A percentile compares a stretch with the other conserved stretches of the same genome.
phyloP scores from a whole-genome alignment of 2,113 vertebrate genomes.

The Polypterus bichir region DNA sequence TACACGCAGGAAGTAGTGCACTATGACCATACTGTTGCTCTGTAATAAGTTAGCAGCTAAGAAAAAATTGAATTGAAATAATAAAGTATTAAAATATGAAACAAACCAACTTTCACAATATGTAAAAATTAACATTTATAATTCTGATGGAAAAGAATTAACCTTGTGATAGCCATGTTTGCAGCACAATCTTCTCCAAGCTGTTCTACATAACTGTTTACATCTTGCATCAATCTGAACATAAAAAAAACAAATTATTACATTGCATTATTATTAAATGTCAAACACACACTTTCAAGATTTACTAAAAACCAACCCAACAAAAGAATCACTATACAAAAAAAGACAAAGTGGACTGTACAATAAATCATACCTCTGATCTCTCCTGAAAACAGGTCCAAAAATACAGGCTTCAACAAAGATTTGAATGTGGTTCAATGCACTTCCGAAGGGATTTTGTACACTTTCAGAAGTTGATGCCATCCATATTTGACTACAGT shows the following conservation, averaged over 20 bases:
- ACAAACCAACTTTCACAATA: no score
- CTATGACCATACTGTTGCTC: no score
- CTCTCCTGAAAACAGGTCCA: constrained; percentile 76
- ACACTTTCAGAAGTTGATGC: constrained; percentile 25
- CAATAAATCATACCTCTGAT: constrained; percentile 64
- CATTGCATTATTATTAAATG: no score
- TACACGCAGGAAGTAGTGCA: no score
- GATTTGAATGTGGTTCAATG: constrained; percentile 57
- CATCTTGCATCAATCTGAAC: constrained; percentile 71
- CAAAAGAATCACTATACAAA: no score
- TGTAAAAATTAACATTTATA: no score
- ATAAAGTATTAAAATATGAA: no score
- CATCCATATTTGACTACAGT: constrained; percentile 76
- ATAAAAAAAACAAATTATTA: constrained; percentile 10
- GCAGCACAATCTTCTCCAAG: constrained; percentile 66
- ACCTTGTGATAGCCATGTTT: constrained; percentile 58
- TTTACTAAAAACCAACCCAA: no score
- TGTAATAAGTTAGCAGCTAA: no score
- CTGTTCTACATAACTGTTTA: constrained; percentile 70
- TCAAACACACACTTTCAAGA: no score
- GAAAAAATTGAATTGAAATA: no score
- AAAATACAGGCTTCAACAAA: constrained; percentile 74
- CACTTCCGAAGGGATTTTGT: constrained; percentile 40
- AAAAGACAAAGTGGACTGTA: not conserved
- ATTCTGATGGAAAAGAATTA: not conserved